Percentiles rank a stretch among this genome's conserved stretches.
These are phyloP conservation scores for Diorhabda carinulata DNA, from an alignment of 1,140 invertebrate genomes.

Conservation along the genomic window DNA sequence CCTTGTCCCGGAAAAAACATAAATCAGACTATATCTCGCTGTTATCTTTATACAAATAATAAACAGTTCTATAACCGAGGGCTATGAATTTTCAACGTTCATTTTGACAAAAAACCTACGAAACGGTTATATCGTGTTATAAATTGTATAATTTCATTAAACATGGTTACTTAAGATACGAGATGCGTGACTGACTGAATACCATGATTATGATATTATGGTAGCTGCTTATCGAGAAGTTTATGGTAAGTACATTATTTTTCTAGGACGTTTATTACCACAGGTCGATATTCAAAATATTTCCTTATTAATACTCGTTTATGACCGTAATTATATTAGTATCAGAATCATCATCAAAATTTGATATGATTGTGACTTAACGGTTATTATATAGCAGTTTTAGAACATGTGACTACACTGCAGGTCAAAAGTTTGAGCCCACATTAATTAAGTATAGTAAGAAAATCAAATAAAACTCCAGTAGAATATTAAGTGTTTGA, in stretches of 20 bases:
- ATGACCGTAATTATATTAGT: too few species aligned
- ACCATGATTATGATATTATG: constrained; percentile 27
- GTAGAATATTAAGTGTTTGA: too few species aligned
- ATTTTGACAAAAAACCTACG: constrained; percentile 29
- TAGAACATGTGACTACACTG: too few species aligned
- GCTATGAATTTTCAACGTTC: constrained; percentile 34
- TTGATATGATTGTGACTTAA: too few species aligned
- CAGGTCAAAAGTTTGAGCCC: too few species aligned
- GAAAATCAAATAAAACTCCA: too few species aligned
- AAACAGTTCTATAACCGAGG: constrained; percentile 38
- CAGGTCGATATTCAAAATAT: not conserved
- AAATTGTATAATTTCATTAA: constrained; percentile 43
- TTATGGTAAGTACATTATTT: not conserved
- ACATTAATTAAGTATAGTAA: too few species aligned
- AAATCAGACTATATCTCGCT: constrained; percentile 35
- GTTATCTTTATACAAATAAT: constrained; percentile 42
- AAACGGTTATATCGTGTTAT: constrained; percentile 39
- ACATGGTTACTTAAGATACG: constrained; percentile 40
- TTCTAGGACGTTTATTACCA: not conserved
- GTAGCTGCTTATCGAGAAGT: not conserved
- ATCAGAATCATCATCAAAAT: too few species aligned
- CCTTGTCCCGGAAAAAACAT: constrained; percentile 26
- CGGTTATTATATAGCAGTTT: too few species aligned
- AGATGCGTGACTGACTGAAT: constrained; percentile 35
- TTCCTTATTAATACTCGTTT: too few species aligned